These are phyloP conservation scores for Mesoclemmys tuberculata DNA, from an alignment of 2,113 vertebrate genomes.

Conservation along the genomic window DNA sequence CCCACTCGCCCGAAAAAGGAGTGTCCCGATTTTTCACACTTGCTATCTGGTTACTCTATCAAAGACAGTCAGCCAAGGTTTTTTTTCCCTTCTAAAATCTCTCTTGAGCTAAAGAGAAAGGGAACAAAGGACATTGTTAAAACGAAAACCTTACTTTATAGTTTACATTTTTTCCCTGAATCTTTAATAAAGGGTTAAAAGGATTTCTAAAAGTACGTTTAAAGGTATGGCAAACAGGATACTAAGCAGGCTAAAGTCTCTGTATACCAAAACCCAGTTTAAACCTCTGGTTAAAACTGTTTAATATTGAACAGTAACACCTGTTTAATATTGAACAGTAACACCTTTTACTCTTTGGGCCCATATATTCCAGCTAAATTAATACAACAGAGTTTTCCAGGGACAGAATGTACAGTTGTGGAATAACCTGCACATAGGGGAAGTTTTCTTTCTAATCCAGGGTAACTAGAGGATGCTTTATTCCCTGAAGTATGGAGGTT, in stretches of 20 bases:
- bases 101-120: background rate
- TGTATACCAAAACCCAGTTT: background rate
- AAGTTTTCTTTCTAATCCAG: background rate
- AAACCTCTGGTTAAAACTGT: background rate
- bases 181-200: background rate
- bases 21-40: no score
- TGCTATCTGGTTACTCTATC: no score
- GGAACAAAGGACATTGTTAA: background rate
- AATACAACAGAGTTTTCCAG: background rate
- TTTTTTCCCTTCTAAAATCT: no score
- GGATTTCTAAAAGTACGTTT: background rate
- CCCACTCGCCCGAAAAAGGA: no score
- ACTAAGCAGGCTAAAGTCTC: background rate
- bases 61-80: background rate
- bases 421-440: fast-evolving
- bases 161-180: background rate
- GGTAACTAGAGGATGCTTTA: background rate
- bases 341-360: background rate
- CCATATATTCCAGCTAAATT: background rate
- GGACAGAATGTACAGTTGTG: background rate
- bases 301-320: background rate
- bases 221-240: background rate
- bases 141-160: background rate
- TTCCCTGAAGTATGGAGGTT: background rate
- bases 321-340: background rate